Conservation (phyloP, 1,140 invertebrate genomes). For the Drosophila truncata region DNA sequence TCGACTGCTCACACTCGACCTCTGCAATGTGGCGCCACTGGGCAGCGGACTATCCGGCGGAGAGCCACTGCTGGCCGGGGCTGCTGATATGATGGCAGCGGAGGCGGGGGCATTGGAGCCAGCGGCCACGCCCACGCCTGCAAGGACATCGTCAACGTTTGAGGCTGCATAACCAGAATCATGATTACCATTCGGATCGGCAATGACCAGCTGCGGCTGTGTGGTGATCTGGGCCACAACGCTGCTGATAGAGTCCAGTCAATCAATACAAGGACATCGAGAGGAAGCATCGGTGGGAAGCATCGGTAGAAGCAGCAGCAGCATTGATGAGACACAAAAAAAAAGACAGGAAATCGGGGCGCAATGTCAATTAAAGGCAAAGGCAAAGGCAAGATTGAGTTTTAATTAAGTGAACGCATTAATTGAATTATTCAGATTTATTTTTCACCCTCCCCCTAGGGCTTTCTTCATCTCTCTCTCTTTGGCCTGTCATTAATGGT, state of each 20-base stretch:
- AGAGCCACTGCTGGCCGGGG: constrained; percentile 68
- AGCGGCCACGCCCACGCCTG: constrained; percentile 72
- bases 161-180: constrained; percentile 92
- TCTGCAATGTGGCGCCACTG: constrained; percentile 79
- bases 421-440: constrained; percentile 82
- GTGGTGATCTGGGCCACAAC: constrained; percentile 87
- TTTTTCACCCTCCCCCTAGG: constrained; percentile 31
- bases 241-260: constrained; percentile 74
- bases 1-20: constrained; percentile 79
- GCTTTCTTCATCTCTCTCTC: background rate
- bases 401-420: constrained; percentile 82
- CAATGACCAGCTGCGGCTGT: constrained; percentile 85
- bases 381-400: constrained; percentile 74
- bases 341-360: constrained; percentile 37
- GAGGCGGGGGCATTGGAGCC: constrained; percentile 23
- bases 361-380: constrained; percentile 77
- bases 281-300: background rate
- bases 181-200: constrained; percentile 91
- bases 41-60: constrained; percentile 87
- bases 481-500: constrained; percentile 64
- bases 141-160: constrained; percentile 87
- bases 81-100: constrained; percentile 23
- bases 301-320: background rate
- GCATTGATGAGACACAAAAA: background rate
- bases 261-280: constrained; percentile 27